Percentiles rank a stretch among this genome's conserved stretches.
Evolutionary conservation across 2,113 vertebrate species (phyloP).

Genomic region (Gnathonemus longibarbis): DNA sequence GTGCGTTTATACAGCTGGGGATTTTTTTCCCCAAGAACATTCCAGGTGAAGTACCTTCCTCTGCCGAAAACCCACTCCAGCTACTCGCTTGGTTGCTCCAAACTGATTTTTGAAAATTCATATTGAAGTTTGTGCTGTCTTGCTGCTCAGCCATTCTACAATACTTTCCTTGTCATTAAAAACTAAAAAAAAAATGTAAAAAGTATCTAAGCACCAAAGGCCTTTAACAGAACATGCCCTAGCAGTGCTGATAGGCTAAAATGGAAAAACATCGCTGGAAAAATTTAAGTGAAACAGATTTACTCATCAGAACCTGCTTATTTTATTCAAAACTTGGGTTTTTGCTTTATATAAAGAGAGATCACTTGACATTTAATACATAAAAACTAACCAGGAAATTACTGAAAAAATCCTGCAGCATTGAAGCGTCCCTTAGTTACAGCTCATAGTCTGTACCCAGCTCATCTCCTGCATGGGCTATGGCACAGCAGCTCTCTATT

Average conservation of each 20-base stretch:
- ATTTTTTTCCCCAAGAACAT: neutral
- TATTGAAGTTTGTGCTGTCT: neutral
- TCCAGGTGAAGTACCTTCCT: conserved; percentile 9
- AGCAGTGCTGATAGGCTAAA: neutral
- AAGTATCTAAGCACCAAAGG: neutral
- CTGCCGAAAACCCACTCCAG: neutral
- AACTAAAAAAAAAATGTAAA: neutral
- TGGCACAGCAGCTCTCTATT: neutral
- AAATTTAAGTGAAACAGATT: neutral
- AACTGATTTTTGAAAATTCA: neutral
- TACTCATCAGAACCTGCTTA: neutral
- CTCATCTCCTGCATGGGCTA: neutral
- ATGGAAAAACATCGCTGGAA: neutral
- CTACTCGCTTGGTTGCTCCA: neutral
- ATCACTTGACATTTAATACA: neutral
- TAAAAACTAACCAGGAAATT: neutral
- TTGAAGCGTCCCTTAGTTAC: neutral
- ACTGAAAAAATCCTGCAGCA: neutral
- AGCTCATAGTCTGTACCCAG: neutral
- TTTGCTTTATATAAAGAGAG: neutral
- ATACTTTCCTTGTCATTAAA: neutral
- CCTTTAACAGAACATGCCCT: neutral
- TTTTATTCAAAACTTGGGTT: neutral
- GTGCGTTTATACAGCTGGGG: conserved; percentile 13
- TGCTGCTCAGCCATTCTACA: neutral